These are phyloP conservation scores for Ptilorrhoa leucosticta DNA, from an alignment of 2,113 vertebrate species.

Conservation along the genomic window DNA sequence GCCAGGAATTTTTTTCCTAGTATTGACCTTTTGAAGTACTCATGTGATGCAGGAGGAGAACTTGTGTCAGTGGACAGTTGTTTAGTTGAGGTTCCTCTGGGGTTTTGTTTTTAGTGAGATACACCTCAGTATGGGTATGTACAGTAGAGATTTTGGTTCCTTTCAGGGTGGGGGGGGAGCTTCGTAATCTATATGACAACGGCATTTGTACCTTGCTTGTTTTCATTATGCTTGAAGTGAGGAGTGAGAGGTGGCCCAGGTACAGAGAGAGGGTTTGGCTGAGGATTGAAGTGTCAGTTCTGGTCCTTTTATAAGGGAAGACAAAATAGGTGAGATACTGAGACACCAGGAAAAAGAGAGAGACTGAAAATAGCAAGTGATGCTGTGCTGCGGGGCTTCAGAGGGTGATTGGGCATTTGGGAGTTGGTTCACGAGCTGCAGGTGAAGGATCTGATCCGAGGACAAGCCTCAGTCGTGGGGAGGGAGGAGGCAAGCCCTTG, in stretches of 20 bases:
- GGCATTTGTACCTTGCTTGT: background rate
- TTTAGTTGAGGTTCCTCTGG: background rate
- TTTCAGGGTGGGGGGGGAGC: background rate
- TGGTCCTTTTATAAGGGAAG: background rate
- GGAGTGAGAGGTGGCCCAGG: background rate
- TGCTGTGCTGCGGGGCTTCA: background rate
- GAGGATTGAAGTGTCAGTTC: background rate
- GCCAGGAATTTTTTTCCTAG: background rate
- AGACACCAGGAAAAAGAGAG: background rate
- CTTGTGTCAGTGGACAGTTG: background rate
- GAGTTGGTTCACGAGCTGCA: background rate
- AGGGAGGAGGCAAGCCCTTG: background rate
- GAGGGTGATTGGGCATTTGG: background rate
- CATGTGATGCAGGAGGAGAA: background rate
- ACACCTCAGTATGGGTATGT: background rate
- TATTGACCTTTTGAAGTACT: background rate
- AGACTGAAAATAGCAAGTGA: background rate
- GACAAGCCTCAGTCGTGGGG: background rate
- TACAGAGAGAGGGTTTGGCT: background rate
- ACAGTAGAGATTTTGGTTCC: background rate
- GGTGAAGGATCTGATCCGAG: background rate
- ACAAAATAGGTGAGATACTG: rapidly evolving
- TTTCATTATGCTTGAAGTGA: background rate
- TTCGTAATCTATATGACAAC: background rate
- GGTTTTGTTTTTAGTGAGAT: background rate